phyloP scores from a whole-genome alignment of 2,797 vertebrate species.

The Acrossocheilus wenchowensis region DNA sequence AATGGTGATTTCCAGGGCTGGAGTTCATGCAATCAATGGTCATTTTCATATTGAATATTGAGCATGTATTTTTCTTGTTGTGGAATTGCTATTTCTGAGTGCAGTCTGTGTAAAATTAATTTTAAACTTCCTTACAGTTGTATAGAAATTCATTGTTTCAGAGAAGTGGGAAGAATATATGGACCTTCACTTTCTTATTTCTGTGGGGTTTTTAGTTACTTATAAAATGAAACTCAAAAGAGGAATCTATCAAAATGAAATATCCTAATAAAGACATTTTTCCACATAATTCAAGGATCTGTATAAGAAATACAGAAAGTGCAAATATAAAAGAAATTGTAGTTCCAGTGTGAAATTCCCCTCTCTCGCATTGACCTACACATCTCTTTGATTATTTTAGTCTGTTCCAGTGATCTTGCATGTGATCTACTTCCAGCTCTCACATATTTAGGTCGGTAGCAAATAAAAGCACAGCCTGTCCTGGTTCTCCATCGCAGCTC shows the following conservation, averaged over 20 bases:
- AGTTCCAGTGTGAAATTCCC: not conserved
- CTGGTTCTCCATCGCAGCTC: slow-evolving; percentile 30
- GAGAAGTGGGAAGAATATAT: not conserved
- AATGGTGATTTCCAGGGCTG: not conserved
- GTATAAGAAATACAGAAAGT: not conserved
- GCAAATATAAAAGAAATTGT: not conserved
- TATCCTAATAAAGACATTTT: not conserved
- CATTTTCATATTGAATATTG: not conserved
- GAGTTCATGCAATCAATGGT: not conserved
- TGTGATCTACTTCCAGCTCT: slow-evolving; percentile 11
- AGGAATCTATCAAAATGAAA: not conserved
- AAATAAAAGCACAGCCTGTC: slow-evolving; percentile 48
- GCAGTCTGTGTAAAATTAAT: not conserved
- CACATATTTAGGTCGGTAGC: slow-evolving; percentile 39
- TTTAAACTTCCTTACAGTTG: not conserved
- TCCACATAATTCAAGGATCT: not conserved
- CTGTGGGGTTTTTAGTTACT: too few species aligned
- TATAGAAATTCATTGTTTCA: not conserved
- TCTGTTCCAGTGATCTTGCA: slow-evolving; percentile 22
- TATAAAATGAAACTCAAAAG: not conserved
- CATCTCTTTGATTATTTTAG: slow-evolving; percentile 2
- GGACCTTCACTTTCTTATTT: not conserved
- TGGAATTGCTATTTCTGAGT: not conserved
- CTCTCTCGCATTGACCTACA: not conserved
- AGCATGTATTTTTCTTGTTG: not conserved